These are phyloP conservation scores for Leptonema lineaticorne DNA, from an alignment of 1,140 invertebrate genomes.

Conservation along the genomic window DNA sequence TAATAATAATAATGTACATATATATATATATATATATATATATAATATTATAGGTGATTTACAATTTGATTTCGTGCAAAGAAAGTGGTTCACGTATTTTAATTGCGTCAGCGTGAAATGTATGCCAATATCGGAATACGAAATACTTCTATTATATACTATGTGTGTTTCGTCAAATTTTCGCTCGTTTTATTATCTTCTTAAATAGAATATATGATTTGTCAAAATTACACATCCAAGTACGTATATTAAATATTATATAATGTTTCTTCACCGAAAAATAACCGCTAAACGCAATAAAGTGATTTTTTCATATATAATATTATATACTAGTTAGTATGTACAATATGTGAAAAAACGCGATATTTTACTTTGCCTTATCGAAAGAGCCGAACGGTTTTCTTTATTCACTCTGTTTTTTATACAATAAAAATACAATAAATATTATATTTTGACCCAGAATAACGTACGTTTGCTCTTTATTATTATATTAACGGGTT, in stretches of 20 bases:
- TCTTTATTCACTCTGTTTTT: too few relatives aligned
- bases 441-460: too few relatives aligned
- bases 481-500: too few relatives aligned
- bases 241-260: neutral
- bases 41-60: neutral
- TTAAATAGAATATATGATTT: neutral
- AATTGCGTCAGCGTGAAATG: constrained; percentile 17
- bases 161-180: neutral
- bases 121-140: constrained; percentile 11
- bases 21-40: neutral
- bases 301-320: neutral
- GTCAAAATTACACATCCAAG: neutral
- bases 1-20: neutral
- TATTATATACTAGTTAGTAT: neutral
- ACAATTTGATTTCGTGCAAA: constrained; percentile 7
- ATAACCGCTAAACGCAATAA: neutral
- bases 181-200: neutral
- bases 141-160: neutral
- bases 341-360: too few relatives aligned
- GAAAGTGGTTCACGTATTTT: constrained; percentile 11
- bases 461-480: too few relatives aligned
- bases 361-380: too few relatives aligned
- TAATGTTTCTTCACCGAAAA: neutral
- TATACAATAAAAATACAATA: too few relatives aligned
- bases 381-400: too few relatives aligned